A percentile compares a stretch with the other conserved stretches of the same genome.
Conservation (phyloP, 2,797 vertebrate species). For the Crotalus adamanteus region DNA sequence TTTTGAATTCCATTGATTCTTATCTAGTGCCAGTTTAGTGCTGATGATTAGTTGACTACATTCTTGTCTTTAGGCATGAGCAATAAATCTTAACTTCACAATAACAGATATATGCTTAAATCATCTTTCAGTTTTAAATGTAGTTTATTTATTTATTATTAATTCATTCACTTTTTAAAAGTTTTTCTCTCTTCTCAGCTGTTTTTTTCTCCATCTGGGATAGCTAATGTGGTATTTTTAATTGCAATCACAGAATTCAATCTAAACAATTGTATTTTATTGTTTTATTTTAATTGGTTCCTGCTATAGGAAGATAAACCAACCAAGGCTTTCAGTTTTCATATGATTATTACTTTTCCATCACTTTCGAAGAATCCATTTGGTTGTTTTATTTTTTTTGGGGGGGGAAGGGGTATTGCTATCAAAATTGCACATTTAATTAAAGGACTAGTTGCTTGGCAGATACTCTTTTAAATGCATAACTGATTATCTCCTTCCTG, state of each 20-base stretch:
- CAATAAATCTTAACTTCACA: not conserved
- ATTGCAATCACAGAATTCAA: constrained; percentile 37
- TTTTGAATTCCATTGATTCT: not conserved
- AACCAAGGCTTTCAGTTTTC: constrained; percentile 32
- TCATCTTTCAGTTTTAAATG: not conserved
- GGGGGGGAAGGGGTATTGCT: not conserved
- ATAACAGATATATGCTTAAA: not conserved
- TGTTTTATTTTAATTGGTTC: constrained; percentile 47
- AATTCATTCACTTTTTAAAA: constrained; percentile 5
- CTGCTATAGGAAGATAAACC: constrained; percentile 14
- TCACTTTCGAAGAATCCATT: constrained; percentile 56
- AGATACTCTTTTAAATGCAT: constrained; percentile 65
- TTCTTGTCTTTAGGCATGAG: not conserved
- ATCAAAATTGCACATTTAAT: constrained; percentile 58
- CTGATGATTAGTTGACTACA: not conserved
- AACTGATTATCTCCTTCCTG: constrained; percentile 70
- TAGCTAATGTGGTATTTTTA: constrained; percentile 35
- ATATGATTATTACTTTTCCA: constrained; percentile 39
- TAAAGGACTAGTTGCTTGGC: constrained; percentile 62
- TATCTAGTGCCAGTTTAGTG: not conserved
- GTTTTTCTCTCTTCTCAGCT: not conserved
- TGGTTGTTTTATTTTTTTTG: not conserved
- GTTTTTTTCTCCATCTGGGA: constrained; percentile 23
- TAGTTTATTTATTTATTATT: constrained; percentile 22
- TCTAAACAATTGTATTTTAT: constrained; percentile 43